Evolutionary conservation across 2,888 invertebrate genomes (phyloP).

Genomic region (Halictus ligatus): DNA sequence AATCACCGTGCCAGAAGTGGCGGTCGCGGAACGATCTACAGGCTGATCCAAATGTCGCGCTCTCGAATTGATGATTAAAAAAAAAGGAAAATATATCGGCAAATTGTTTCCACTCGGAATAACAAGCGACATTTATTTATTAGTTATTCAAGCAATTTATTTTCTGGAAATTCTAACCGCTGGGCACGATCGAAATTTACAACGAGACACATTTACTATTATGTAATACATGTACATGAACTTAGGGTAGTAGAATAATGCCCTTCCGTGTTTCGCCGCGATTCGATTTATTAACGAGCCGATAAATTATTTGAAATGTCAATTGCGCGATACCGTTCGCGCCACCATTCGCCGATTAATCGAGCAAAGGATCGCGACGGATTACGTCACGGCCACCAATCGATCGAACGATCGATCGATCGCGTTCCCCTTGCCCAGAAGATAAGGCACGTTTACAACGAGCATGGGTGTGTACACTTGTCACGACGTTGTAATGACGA

Average conservation of each 20-base stretch:
- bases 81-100: no score
- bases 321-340: conserved; percentile 53
- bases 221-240: neutral
- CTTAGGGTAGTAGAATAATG: conserved; percentile 38
- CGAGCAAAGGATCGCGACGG: conserved; percentile 55
- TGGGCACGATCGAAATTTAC: neutral
- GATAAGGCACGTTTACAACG: conserved; percentile 41
- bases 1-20: neutral
- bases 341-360: conserved; percentile 44
- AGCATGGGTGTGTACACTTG: conserved; percentile 59
- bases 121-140: no score
- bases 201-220: neutral
- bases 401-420: conserved; percentile 39
- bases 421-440: conserved; percentile 36
- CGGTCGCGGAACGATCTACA: neutral
- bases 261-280: conserved; percentile 26
- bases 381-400: conserved; percentile 55
- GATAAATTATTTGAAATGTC: conserved; percentile 69
- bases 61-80: no score
- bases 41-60: neutral
- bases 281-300: conserved; percentile 54
- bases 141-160: no score
- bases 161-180: no score
- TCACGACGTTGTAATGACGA: conserved; percentile 34
- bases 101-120: no score